Percentiles rank a stretch among this genome's conserved stretches.
Evolutionary conservation across 1,140 invertebrate species (phyloP).

Genomic region (Pogonomyrmex californicus): DNA sequence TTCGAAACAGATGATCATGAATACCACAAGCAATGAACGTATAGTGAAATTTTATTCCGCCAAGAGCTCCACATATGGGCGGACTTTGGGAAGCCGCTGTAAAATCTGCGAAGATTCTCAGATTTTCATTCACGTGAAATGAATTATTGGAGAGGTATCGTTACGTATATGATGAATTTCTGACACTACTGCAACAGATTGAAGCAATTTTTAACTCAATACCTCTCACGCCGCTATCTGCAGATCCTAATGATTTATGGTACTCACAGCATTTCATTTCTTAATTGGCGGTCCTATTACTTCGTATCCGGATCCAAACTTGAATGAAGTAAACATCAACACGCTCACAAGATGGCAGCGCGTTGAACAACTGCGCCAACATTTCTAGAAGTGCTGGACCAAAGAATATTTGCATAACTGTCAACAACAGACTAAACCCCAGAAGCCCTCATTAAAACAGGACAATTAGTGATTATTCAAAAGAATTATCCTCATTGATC

Average conservation of each 20-base stretch:
- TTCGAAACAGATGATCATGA: not conserved
- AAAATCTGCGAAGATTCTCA: not conserved
- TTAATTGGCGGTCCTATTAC: not conserved
- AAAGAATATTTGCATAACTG: conserved; percentile 10
- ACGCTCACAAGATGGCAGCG: not conserved
- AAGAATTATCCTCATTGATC: not conserved
- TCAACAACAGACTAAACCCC: not conserved
- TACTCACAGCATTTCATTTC: not conserved
- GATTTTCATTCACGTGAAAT: not conserved
- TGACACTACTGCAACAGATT: not conserved
- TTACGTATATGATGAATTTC: not conserved
- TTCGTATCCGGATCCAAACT: not conserved
- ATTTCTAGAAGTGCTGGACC: not conserved
- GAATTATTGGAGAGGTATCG: not conserved
- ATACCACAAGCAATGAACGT: not conserved
- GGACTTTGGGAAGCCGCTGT: not conserved
- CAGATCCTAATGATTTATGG: not conserved
- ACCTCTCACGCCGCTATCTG: not conserved
- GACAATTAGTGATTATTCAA: not conserved
- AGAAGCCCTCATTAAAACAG: not conserved
- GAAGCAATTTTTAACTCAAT: not conserved
- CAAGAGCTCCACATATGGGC: not conserved
- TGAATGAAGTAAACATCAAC: not conserved
- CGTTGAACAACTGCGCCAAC: not conserved
- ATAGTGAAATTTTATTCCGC: not conserved